phyloP scores from a whole-genome alignment of 2,797 vertebrate species.

The Phoxinus dragarum region DNA sequence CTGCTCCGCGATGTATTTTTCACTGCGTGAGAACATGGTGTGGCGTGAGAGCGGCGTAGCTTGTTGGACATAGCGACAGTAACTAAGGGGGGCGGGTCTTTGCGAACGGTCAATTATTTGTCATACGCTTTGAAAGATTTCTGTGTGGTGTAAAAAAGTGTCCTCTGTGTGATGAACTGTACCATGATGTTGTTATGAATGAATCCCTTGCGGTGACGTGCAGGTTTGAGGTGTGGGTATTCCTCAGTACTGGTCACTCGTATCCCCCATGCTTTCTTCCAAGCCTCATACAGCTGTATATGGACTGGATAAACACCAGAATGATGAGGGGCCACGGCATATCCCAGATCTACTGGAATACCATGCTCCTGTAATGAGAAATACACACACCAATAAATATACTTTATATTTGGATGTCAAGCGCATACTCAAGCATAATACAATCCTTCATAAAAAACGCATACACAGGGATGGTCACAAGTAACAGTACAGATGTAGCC shows the following conservation, averaged over 20 bases:
- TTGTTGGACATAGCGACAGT: too few relatives aligned
- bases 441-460: background rate
- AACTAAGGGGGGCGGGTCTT: too few relatives aligned
- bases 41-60: too few relatives aligned
- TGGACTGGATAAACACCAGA: constrained; percentile 97
- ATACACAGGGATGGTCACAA: background rate
- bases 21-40: too few relatives aligned
- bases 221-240: constrained; percentile 96
- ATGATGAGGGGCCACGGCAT: constrained; percentile 96
- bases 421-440: background rate
- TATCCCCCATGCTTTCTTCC: constrained; percentile 95
- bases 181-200: constrained; percentile 96
- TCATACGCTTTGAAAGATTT: background rate
- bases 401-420: background rate
- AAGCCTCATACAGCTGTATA: constrained; percentile 93
- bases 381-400: constrained; percentile 34
- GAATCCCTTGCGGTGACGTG: constrained; percentile 94
- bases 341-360: constrained; percentile 92
- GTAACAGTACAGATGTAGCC: background rate
- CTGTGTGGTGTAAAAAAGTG: background rate
- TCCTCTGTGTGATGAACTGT: background rate
- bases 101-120: too few relatives aligned
- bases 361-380: constrained; percentile 84
- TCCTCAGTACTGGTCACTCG: constrained; percentile 96
- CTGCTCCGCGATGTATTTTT: too few relatives aligned